Conservation (phyloP, 2,113 vertebrate species). For the Oncorhynchus nerka region DNA sequence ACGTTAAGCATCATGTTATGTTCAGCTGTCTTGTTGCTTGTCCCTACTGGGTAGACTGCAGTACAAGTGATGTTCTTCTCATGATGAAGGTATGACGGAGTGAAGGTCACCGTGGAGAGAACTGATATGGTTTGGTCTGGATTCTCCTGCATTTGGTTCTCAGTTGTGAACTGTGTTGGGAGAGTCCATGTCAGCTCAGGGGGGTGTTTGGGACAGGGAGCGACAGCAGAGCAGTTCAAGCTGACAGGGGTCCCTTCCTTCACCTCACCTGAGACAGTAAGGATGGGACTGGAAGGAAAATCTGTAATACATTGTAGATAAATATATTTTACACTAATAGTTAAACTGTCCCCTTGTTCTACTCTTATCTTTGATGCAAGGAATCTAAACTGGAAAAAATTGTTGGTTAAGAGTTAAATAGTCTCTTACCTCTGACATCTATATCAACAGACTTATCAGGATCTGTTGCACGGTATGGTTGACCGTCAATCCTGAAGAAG, state of each 20-base stretch:
- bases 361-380: neutral
- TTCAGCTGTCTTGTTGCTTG: too few species aligned
- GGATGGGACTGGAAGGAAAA: slow-evolving; percentile 3
- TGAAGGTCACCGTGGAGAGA: neutral
- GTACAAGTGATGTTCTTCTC: too few species aligned
- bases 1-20: too few species aligned
- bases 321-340: too few species aligned
- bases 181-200: slow-evolving; percentile 43
- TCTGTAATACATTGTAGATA: neutral
- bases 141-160: neutral
- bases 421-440: too few species aligned
- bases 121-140: slow-evolving; percentile 11
- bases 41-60: too few species aligned
- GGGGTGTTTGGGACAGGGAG: slow-evolving; percentile 41
- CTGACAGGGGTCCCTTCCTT: slow-evolving; percentile 24
- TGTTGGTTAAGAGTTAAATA: neutral
- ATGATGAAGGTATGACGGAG: too few species aligned
- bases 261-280: slow-evolving; percentile 18
- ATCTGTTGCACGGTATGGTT: too few species aligned
- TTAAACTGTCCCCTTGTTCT: too few species aligned
- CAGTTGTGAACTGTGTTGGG: neutral
- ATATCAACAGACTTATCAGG: too few species aligned
- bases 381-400: neutral
- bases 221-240: slow-evolving; percentile 45
- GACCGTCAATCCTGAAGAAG: too few species aligned